Evolutionary conservation across 2,113 vertebrate species (phyloP).

Genomic region (Salvelinus namaycush): DNA sequence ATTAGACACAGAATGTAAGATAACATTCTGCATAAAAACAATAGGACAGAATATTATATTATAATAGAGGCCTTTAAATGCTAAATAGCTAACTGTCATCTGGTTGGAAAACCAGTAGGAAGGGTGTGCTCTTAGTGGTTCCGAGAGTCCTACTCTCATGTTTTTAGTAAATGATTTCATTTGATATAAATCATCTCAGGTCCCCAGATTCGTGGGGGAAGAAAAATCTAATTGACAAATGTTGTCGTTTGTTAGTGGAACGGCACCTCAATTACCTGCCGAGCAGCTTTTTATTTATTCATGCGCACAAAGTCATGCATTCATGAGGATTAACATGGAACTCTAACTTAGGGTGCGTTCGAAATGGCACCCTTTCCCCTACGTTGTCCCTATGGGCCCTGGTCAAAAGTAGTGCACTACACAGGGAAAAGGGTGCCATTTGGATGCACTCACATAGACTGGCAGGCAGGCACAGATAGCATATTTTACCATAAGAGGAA

Average conservation of each 20-base stretch:
- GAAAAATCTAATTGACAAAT: conserved; percentile 73
- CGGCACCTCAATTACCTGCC: conserved; percentile 77
- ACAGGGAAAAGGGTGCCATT: no score
- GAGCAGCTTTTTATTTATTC: conserved; percentile 82
- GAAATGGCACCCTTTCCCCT: no score
- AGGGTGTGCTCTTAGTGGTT: not conserved
- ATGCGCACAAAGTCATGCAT: conserved; percentile 80
- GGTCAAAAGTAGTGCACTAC: no score
- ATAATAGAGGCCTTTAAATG: no score
- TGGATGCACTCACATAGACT: conserved; percentile 61
- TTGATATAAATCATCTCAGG: conserved; percentile 59
- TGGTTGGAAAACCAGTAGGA: not conserved
- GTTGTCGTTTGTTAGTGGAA: conserved; percentile 78
- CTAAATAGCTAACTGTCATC: not conserved
- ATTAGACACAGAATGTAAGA: no score
- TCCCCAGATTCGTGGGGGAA: conserved; percentile 34
- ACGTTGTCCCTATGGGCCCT: no score
- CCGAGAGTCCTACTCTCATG: conserved; percentile 32
- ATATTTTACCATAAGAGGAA: conserved; percentile 76
- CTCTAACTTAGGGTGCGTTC: conserved; percentile 68
- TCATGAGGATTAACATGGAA: conserved; percentile 81
- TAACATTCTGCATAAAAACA: no score
- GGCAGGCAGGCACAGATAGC: conserved; percentile 74
- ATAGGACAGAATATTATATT: no score
- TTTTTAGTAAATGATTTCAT: conserved; percentile 63